phyloP scores from a whole-genome alignment of 2,113 vertebrate species.

The Coracopsis vasa region DNA sequence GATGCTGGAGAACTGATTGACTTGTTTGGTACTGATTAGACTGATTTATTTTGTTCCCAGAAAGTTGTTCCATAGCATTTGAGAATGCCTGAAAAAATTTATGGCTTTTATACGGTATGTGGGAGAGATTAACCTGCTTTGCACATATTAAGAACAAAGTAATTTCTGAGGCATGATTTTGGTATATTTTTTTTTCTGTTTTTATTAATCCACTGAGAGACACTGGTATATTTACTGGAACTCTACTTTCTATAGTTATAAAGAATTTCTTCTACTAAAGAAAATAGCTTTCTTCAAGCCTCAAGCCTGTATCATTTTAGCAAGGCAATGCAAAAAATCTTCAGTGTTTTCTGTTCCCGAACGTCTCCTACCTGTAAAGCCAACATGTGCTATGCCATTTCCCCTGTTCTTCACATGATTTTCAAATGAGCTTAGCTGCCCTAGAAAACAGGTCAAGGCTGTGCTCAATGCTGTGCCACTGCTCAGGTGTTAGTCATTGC shows the following conservation, averaged over 20 bases:
- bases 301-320: neutral
- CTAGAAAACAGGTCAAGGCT: neutral
- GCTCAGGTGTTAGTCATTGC: neutral
- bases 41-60: neutral
- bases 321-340: neutral
- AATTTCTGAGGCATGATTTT: neutral
- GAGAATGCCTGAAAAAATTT: neutral
- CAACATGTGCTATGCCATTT: neutral
- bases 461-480: neutral
- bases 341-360: neutral
- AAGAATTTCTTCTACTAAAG: neutral
- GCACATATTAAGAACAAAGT: neutral
- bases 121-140: neutral
- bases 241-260: neutral
- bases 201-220: neutral
- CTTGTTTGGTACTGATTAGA: neutral
- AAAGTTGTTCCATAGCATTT: neutral
- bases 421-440: neutral
- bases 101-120: neutral
- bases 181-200: neutral
- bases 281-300: neutral
- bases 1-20: neutral
- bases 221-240: neutral
- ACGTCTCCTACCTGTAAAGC: neutral
- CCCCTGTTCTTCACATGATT: neutral